Evolutionary conservation across 1,140 invertebrate species (phyloP), one percentile per base, ranked within the genome.

Genomic region (Galleria mellonella): DNA sequence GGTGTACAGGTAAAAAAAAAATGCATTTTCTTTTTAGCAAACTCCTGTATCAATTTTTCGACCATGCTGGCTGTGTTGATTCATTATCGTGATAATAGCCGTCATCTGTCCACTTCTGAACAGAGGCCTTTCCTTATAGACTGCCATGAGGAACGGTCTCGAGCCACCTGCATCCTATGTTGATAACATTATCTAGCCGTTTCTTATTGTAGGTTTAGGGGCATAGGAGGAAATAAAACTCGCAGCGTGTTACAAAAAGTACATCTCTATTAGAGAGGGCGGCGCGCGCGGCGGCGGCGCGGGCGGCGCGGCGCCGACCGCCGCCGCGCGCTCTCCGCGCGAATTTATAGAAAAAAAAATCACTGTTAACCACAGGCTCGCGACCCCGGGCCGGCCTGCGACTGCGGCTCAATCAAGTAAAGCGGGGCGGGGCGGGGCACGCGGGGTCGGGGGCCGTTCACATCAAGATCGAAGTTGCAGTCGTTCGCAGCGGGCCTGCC

Each of bases 231-330:
- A 72, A 72, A 77, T 74, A 60, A 72, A 74, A 77, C 58, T 45
- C 60, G 29, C 13, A 30, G 38, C 32, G 33, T 76, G 70, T 74
- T 77, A 77, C 62, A 74, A 77, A 76, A 77, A 77, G 73, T 77
- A 76, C 65, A 59, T 77, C 65, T 76, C 73, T 77, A 77, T 77
- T 77, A 70, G 36, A 72, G 70, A 70, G 58, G 55, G 65, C 56
- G 55, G 36, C 11, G 43, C 36, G 47, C 30, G 29, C 36, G 33
- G 15, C 32, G 38, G 13, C 32, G 40, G 37, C 31, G 39, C 49
- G 41, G 14, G 14, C 41, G 17, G 8, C 44, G 35, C 23, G 5
- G 10, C 33, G 14, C 32, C 51, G 47, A 11, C 30, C 41, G 32
- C 23, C 28, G 28, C 37, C 33, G 31, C 32, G 38, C 45, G 42